Conservation (phyloP, 2,888 invertebrate species). For the Rhagonycha fulva region DNA sequence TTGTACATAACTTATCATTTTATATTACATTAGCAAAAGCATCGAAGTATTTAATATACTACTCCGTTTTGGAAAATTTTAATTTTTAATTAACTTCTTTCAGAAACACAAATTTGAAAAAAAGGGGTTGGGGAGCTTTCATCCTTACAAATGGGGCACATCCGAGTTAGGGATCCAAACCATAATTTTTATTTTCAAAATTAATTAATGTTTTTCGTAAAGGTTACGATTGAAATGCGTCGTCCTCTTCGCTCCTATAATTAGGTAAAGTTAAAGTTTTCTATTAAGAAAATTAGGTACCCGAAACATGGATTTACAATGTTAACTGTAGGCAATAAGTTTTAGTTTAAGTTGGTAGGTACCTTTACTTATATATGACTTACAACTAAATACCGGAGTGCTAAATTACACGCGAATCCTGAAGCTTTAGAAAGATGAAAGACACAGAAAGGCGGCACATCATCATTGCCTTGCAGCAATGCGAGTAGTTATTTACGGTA, state of each 20-base stretch:
- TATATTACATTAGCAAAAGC: neutral
- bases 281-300: neutral
- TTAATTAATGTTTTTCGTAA: neutral
- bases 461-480: conserved; percentile 43
- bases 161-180: no score
- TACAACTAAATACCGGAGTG: conserved; percentile 12
- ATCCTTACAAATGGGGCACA: no score
- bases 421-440: conserved; percentile 21
- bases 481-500: conserved; percentile 50
- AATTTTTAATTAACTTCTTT: neutral
- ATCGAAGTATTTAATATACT: neutral
- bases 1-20: neutral
- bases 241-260: neutral
- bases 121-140: no score
- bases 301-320: neutral
- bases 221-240: neutral
- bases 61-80: neutral
- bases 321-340: neutral
- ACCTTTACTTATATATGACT: conserved; percentile 8
- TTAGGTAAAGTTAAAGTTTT: neutral
- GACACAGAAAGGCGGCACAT: conserved; percentile 41
- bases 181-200: no score
- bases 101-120: no score
- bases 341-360: neutral
- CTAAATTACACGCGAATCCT: conserved; percentile 19